Evolutionary conservation across 2,888 invertebrate species (phyloP).

Genomic region (Panorpa germanica): DNA sequence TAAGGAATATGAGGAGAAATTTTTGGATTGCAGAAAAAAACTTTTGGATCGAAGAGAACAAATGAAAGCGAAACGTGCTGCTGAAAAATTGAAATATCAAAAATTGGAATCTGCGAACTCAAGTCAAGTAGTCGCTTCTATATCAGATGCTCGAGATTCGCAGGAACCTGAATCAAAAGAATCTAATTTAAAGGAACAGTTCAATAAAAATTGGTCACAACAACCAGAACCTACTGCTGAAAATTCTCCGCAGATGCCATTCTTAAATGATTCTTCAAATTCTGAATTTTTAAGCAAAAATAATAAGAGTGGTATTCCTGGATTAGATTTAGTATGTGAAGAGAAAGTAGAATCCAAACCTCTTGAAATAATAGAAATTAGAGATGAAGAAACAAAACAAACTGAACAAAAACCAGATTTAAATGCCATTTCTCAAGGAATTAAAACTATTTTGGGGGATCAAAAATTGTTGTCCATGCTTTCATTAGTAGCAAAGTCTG

Average conservation of each 20-base stretch:
- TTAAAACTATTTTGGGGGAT: slow-evolving; percentile 40
- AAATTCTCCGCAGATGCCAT: slow-evolving; percentile 15
- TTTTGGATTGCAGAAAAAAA: slow-evolving; percentile 67
- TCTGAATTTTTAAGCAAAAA: too few relatives aligned
- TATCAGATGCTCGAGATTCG: not conserved
- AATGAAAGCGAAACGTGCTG: slow-evolving; percentile 47
- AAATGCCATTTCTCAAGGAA: slow-evolving; percentile 38
- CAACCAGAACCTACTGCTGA: not conserved
- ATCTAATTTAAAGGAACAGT: not conserved
- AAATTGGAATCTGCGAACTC: not conserved
- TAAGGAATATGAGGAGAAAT: slow-evolving; percentile 70
- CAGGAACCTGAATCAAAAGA: not conserved
- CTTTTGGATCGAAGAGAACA: slow-evolving; percentile 61
- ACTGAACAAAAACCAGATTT: slow-evolving; percentile 27
- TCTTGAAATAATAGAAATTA: slow-evolving; percentile 12
- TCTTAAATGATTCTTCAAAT: slow-evolving; percentile 16
- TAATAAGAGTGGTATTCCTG: slow-evolving; percentile 40
- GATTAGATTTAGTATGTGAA: slow-evolving; percentile 46
- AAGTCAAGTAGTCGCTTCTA: not conserved
- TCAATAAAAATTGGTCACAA: not conserved
- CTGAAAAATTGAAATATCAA: slow-evolving; percentile 8
- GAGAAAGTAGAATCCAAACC: slow-evolving; percentile 16
- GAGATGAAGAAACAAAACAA: slow-evolving; percentile 12
- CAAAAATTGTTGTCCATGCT: slow-evolving; percentile 40
- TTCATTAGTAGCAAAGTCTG: slow-evolving; percentile 20